Evolutionary conservation across 2,113 vertebrate genomes (phyloP), one percentile per base, ranked within the genome.

Genomic region (Stigmatopora nigra): DNA sequence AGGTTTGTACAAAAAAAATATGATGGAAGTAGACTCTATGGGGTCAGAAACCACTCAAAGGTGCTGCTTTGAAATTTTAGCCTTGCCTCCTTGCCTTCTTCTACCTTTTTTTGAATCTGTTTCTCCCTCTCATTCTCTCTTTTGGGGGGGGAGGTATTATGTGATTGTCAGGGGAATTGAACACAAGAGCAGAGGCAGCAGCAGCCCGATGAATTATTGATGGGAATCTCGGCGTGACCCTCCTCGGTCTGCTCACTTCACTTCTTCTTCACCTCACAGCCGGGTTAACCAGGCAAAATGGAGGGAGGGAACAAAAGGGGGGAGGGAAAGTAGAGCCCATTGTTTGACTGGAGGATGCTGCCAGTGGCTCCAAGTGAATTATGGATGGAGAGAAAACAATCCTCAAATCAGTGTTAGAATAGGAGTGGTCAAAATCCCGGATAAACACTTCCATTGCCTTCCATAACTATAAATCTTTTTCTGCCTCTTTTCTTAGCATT

Each of bases 171-270:
- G 76, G 88, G 88, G 83, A 83, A 87, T 84, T 86, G 84, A 73
- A 90, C 88, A 89, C 86, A 88, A 63, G 86, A 90, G 87, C 81
- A 86, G 80, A 88, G 89, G 88, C 90, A 86, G 87, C 88, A 88
- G 87, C 84, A 82, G 78, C 81, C 61, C 77, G 70, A 86, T 88
- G 85, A 90, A 90, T 86, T 91, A 92, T 91, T 78, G 88, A 92
- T 91, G 85, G 64, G 88, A 90, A 90, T 89, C 89, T 91, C 87
- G 60, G 77, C 77, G 64, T 69, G 89, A 86, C 86, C 72, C 71
- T 76, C 85, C 83, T 85, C 73, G 73, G 83, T 84, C 83, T 76
- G 80, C 78, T 86, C 77, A 76, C 76, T 87, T 82, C 82, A 85
- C 81, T 78, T 63, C 80, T 62, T 75, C 78, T 79, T 88, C 82